Conservation (phyloP, 1,140 invertebrate genomes). For the Pogonomyrmex barbatus region DNA sequence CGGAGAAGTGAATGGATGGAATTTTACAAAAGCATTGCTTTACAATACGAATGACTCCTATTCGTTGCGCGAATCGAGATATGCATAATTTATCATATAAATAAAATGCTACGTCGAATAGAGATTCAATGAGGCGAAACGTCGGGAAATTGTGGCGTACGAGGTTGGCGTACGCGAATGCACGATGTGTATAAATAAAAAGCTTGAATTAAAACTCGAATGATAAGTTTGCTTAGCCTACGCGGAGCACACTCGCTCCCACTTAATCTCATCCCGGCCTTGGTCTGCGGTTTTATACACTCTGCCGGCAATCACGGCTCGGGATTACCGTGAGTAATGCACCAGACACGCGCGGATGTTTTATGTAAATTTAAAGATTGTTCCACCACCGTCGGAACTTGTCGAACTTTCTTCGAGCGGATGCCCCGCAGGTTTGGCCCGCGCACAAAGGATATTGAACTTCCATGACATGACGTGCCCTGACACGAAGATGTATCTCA, state of each 20-base stretch:
- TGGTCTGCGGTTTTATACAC: slow-evolving; percentile 66
- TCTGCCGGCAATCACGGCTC: slow-evolving; percentile 46
- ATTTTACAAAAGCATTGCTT: slow-evolving; percentile 34
- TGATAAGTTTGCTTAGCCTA: slow-evolving; percentile 63
- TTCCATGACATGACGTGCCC: not conserved
- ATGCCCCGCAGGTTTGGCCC: slow-evolving; percentile 13
- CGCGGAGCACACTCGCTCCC: slow-evolving; percentile 3
- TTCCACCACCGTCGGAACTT: slow-evolving; percentile 35
- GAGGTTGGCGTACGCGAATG: slow-evolving; percentile 62
- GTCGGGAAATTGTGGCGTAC: slow-evolving; percentile 43
- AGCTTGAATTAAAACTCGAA: slow-evolving; percentile 74
- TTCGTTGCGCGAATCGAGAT: slow-evolving; percentile 13
- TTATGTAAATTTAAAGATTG: slow-evolving; percentile 74
- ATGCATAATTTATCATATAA: slow-evolving; percentile 45
- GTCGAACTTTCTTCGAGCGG: slow-evolving; percentile 43
- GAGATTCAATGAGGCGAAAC: slow-evolving; percentile 33
- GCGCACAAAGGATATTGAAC: slow-evolving; percentile 9
- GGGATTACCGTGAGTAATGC: slow-evolving; percentile 74
- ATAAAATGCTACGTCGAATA: slow-evolving; percentile 35
- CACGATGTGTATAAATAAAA: slow-evolving; percentile 72
- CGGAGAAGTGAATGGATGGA: not conserved
- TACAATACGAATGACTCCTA: slow-evolving; percentile 36
- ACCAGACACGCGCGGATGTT: slow-evolving; percentile 65
- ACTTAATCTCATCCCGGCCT: slow-evolving; percentile 29
- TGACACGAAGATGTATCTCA: not conserved